Evolutionary conservation across 2,888 invertebrate genomes (phyloP).

Genomic region (Trachelus stipa): DNA sequence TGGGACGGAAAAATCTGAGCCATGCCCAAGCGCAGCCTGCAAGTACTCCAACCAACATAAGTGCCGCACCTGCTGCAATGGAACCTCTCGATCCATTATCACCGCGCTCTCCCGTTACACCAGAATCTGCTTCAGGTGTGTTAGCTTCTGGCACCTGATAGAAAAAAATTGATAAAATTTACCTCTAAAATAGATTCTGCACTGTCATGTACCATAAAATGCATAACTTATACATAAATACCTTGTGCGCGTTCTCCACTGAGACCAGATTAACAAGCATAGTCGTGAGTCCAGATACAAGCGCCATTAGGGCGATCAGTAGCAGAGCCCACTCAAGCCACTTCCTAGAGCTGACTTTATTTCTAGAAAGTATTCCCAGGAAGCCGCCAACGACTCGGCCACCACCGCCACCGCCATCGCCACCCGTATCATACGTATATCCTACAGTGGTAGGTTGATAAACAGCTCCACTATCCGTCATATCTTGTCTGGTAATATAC

Average conservation of each 20-base stretch:
- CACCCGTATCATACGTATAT: conserved; percentile 59
- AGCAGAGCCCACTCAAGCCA: conserved; percentile 62
- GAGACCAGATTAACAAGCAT: conserved; percentile 56
- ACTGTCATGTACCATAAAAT: no score
- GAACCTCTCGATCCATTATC: conserved; percentile 48
- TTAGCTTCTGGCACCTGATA: no score
- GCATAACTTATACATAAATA: conserved; percentile 3
- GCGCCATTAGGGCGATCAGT: conserved; percentile 55
- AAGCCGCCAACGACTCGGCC: conserved; percentile 53
- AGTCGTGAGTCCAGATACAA: conserved; percentile 57
- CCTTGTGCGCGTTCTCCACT: conserved; percentile 28
- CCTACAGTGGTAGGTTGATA: conserved; percentile 65
- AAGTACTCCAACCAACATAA: conserved; percentile 55
- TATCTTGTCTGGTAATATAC: conserved; percentile 29
- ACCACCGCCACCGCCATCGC: conserved; percentile 49
- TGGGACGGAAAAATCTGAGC: conserved; percentile 56
- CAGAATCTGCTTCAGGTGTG: no score
- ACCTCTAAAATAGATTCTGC: no score
- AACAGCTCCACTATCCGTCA: conserved; percentile 64
- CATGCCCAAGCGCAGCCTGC: conserved; percentile 56
- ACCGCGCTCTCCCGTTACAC: conserved; percentile 27
- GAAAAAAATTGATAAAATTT: not conserved
- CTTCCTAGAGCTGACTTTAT: conserved; percentile 60
- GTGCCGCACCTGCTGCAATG: conserved; percentile 54
- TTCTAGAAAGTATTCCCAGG: conserved; percentile 58